Evolutionary conservation across 2,888 invertebrate species (phyloP).

Genomic region (Ganaspis brasiliensis): DNA sequence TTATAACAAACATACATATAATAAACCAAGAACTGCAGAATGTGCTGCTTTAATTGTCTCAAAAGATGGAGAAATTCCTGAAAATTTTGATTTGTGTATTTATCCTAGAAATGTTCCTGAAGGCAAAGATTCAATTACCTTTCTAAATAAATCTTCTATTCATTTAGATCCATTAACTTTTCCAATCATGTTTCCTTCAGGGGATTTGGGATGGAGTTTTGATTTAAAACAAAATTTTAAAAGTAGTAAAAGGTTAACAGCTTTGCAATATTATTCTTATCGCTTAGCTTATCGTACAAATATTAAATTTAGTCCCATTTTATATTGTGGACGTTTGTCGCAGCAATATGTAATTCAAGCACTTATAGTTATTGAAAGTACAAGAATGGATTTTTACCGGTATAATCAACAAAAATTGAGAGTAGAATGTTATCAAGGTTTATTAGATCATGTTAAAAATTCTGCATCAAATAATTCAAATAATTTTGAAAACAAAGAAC

Average conservation of each 20-base stretch:
- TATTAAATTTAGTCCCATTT: conserved; percentile 46
- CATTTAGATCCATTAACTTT: conserved; percentile 51
- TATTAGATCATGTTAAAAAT: conserved; percentile 32
- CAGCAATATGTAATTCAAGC: conserved; percentile 54
- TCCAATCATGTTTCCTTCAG: conserved; percentile 22
- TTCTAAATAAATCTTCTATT: conserved; percentile 46
- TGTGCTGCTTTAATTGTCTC: conserved; percentile 1
- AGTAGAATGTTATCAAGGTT: conserved; percentile 44
- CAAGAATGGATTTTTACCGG: conserved; percentile 43
- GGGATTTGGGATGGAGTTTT: conserved; percentile 48
- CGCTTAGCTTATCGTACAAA: conserved; percentile 37
- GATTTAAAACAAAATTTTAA: conserved; percentile 8
- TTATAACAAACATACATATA: conserved; percentile 26
- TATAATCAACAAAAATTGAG: conserved; percentile 28
- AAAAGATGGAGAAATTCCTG: conserved; percentile 42
- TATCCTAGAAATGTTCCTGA: conserved; percentile 38
- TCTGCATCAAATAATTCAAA: conserved; percentile 19
- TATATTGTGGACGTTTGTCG: no score
- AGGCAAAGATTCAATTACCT: neutral
- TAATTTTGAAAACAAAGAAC: conserved; percentile 26
- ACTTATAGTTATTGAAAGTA: conserved; percentile 47
- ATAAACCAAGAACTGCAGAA: conserved; percentile 44
- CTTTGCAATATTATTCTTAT: conserved; percentile 53
- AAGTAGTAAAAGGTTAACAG: conserved; percentile 24
- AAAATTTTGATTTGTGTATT: conserved; percentile 44